These are phyloP conservation scores for Tenthredo mesomela DNA, from an alignment of 2,888 invertebrate genomes.

Conservation along the genomic window DNA sequence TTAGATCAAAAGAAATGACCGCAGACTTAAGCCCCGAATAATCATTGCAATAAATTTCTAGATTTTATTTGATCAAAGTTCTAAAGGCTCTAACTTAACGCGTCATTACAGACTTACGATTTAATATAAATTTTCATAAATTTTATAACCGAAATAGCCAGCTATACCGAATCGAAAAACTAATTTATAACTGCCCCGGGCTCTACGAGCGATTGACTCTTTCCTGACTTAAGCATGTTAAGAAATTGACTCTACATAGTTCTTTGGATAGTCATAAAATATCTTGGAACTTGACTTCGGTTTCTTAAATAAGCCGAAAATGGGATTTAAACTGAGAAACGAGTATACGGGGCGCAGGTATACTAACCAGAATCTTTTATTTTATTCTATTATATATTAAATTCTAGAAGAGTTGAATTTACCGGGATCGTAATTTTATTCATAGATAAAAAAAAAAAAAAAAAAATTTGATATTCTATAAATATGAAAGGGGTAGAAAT, in stretches of 20 bases:
- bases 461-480: not conserved
- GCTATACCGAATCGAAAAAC: not conserved
- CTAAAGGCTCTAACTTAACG: not conserved
- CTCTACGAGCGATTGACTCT: not conserved
- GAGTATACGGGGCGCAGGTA: not conserved
- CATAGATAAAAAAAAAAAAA: not conserved
- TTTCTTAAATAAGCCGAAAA: conserved; percentile 25
- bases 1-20: not conserved
- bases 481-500: not conserved
- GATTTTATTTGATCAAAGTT: not conserved
- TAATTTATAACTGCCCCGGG: not conserved
- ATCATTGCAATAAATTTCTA: not conserved
- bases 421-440: not conserved
- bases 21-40: not conserved
- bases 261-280: conserved; percentile 13
- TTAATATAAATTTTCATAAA: not conserved
- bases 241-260: not conserved
- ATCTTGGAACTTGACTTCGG: conserved; percentile 30
- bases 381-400: not conserved
- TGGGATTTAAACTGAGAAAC: not conserved
- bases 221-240: not conserved
- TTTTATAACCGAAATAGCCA: not conserved
- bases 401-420: not conserved
- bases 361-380: not conserved
- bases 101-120: not conserved